Evolutionary conservation across 2,888 invertebrate species (phyloP).

Genomic region (Cheilosia variabilis): DNA sequence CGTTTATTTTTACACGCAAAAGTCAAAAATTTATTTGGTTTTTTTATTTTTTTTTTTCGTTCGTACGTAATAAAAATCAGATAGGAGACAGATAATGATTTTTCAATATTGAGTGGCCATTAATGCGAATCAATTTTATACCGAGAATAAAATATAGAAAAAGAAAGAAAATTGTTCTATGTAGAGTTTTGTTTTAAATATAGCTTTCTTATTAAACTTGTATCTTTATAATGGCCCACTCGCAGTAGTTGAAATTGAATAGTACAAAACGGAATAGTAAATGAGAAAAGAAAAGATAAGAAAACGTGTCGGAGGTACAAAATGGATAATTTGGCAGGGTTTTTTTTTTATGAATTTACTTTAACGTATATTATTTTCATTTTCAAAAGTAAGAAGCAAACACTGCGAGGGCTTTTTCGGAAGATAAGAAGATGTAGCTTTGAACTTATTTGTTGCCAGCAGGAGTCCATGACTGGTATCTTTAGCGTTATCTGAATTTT

Average conservation of each 20-base stretch:
- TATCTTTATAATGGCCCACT: constrained; percentile 64
- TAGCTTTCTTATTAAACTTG: constrained; percentile 19
- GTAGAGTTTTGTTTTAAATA: constrained; percentile 43
- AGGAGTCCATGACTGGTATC: no score
- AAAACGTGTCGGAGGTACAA: constrained; percentile 16
- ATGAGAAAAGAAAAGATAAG: constrained; percentile 11
- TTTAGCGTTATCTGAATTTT: no score
- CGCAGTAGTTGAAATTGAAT: constrained; percentile 51
- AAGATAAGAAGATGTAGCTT: not conserved
- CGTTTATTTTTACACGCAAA: constrained; percentile 73
- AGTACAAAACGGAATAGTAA: not conserved
- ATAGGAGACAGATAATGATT: constrained; percentile 70
- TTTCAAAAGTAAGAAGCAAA: constrained; percentile 19
- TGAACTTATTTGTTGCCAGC: no score
- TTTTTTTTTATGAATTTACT: not conserved
- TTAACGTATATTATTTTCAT: not conserved
- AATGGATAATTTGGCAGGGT: constrained; percentile 59
- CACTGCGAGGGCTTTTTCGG: constrained; percentile 49
- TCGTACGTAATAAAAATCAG: constrained; percentile 55
- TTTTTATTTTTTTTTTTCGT: constrained; percentile 6
- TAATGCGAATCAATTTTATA: constrained; percentile 56
- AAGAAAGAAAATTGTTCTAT: constrained; percentile 60
- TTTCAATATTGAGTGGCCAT: constrained; percentile 65
- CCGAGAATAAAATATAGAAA: constrained; percentile 73
- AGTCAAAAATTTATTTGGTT: constrained; percentile 58